These are phyloP conservation scores for Lasioglossum albipes DNA, from an alignment of 1,140 invertebrate genomes.

Conservation along the genomic window DNA sequence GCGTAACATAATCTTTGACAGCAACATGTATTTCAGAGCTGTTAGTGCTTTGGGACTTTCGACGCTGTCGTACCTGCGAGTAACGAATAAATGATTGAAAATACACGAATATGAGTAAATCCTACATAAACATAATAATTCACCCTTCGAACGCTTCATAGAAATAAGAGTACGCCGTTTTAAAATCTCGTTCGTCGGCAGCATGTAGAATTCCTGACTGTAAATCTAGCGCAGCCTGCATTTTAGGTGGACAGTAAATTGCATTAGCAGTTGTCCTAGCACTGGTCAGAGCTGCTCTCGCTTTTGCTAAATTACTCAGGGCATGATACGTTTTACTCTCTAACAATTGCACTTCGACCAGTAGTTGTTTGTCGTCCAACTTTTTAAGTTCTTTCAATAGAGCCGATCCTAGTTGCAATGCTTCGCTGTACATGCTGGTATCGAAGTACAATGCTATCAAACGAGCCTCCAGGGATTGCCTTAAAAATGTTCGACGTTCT, in stretches of 20 bases:
- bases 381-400: constrained; percentile 98
- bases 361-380: constrained; percentile 98
- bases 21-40: constrained; percentile 98
- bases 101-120: neutral
- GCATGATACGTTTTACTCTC: constrained; percentile 99
- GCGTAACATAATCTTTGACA: constrained; percentile 99
- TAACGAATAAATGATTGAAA: neutral
- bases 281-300: constrained; percentile 97
- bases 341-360: constrained; percentile 97
- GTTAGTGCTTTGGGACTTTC: constrained; percentile 95
- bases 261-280: constrained; percentile 99
- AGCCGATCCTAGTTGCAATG: constrained; percentile 89
- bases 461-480: constrained; percentile 96
- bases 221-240: constrained; percentile 97
- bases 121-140: neutral
- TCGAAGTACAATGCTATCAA: constrained; percentile 97
- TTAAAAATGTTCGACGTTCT: constrained; percentile 96
- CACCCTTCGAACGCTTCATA: constrained; percentile 99
- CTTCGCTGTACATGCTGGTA: constrained; percentile 93
- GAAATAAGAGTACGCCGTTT: constrained; percentile 99
- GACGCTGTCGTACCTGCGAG: constrained; percentile 91
- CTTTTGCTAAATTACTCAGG: constrained; percentile 97
- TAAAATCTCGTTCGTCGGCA: constrained; percentile 99
- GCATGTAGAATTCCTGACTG: constrained; percentile 99
- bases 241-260: constrained; percentile 99